Conservation (phyloP, 2,113 vertebrate species). For the Saguinus midas region DNA sequence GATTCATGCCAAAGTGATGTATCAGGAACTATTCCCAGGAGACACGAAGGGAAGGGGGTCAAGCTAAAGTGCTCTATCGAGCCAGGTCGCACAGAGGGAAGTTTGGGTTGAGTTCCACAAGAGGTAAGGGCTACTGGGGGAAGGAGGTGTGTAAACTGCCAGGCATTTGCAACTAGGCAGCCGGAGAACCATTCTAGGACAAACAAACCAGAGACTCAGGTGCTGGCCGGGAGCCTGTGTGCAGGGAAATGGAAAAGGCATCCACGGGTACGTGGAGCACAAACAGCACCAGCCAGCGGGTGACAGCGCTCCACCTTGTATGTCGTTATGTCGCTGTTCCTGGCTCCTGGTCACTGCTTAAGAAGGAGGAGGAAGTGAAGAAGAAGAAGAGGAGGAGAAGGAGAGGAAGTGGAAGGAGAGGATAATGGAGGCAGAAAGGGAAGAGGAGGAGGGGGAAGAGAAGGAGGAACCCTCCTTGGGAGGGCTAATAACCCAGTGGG, state of each 20-base stretch:
- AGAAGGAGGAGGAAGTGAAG: neutral
- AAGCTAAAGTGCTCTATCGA: neutral
- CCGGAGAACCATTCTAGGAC: neutral
- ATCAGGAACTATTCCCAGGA: neutral
- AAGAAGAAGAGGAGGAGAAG: too few relatives aligned
- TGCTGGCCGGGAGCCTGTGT: neutral
- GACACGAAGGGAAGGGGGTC: neutral
- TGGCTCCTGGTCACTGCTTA: neutral
- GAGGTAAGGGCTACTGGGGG: neutral
- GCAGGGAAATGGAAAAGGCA: neutral
- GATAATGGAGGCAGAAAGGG: accelerated
- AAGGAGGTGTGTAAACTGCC: neutral
- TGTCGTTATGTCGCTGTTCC: neutral
- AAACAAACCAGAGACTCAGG: neutral
- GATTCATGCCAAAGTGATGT: neutral
- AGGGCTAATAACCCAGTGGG: too few relatives aligned
- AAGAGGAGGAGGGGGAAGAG: neutral
- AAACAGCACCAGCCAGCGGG: accelerated
- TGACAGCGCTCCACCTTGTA: neutral
- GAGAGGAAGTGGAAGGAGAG: neutral
- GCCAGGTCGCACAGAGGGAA: neutral
- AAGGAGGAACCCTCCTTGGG: neutral
- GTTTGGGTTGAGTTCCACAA: neutral
- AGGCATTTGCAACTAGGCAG: neutral
- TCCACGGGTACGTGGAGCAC: accelerated